These are phyloP conservation scores for Sphenodon punctatus DNA, from an alignment of 2,797 vertebrate species.

Conservation along the genomic window DNA sequence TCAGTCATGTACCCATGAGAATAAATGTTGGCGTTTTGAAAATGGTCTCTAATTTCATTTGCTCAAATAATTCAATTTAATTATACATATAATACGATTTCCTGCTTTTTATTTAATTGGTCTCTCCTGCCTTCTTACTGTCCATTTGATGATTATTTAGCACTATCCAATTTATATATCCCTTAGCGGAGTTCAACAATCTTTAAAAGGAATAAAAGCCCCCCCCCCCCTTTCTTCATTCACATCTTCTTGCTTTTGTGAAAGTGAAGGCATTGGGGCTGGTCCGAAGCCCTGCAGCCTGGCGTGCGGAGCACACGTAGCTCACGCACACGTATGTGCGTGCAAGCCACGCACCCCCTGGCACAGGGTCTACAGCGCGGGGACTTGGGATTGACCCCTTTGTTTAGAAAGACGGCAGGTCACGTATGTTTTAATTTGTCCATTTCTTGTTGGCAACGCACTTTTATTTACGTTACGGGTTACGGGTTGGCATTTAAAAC, in stretches of 20 bases:
- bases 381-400: too few species aligned
- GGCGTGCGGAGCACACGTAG: too few species aligned
- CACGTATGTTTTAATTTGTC: background rate
- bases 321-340: too few species aligned
- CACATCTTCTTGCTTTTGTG: too few species aligned
- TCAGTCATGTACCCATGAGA: constrained; percentile 24
- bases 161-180: constrained; percentile 51
- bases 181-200: constrained; percentile 50
- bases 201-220: constrained; percentile 46
- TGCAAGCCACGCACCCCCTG: too few species aligned
- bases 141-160: constrained; percentile 77
- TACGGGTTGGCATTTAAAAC: too few species aligned
- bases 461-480: too few species aligned
- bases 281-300: too few species aligned
- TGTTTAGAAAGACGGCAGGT: constrained; percentile 2
- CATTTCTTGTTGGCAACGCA: background rate
- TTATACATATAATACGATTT: constrained; percentile 53
- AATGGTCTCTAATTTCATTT: constrained; percentile 18
- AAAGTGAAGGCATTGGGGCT: too few species aligned
- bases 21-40: constrained; percentile 37
- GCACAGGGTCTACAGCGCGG: too few species aligned
- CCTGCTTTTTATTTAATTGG: constrained; percentile 65
- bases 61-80: constrained; percentile 52
- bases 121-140: constrained; percentile 74
- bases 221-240: constrained; percentile 30